A percentile compares a stretch with the other conserved stretches of the same genome.
phyloP scores from a whole-genome alignment of 2,888 invertebrate species.

The Minunthozetes semirufus region DNA sequence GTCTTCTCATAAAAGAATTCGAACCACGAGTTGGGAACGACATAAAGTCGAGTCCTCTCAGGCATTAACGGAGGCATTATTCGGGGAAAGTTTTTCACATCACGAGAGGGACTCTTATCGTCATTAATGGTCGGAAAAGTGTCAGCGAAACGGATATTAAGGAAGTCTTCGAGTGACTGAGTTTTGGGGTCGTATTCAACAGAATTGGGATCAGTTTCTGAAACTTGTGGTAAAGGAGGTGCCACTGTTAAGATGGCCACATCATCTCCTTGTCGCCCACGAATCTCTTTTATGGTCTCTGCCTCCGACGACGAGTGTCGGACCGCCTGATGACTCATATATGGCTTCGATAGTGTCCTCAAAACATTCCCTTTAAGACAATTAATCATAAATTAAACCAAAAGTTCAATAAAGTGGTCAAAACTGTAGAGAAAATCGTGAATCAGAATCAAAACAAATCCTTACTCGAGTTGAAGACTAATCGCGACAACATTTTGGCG shows the following conservation, averaged over 20 bases:
- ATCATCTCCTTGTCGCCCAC: too few species aligned
- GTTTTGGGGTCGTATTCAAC: constrained; percentile 19
- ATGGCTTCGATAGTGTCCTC: neutral
- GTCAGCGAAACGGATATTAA: constrained; percentile 36
- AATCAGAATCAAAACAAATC: neutral
- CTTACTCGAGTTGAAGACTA: neutral
- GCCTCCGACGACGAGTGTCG: too few species aligned
- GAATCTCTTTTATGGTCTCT: too few species aligned
- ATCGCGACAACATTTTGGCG: neutral
- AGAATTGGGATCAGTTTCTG: neutral
- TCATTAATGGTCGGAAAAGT: constrained; percentile 38
- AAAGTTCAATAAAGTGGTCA: neutral
- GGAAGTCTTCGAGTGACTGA: constrained; percentile 27
- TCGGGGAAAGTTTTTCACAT: constrained; percentile 67
- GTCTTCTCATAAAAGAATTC: constrained; percentile 90
- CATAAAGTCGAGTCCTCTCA: constrained; percentile 74
- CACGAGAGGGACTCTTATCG: constrained; percentile 53
- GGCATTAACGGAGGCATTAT: constrained; percentile 59
- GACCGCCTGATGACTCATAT: neutral
- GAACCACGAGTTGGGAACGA: constrained; percentile 95
- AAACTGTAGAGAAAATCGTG: neutral
- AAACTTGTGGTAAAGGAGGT: too few species aligned
- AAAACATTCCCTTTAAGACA: neutral
- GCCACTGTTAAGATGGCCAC: too few species aligned
- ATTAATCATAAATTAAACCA: neutral